phyloP scores from a whole-genome alignment of 1,140 invertebrate genomes.

The Drosophila erecta region DNA sequence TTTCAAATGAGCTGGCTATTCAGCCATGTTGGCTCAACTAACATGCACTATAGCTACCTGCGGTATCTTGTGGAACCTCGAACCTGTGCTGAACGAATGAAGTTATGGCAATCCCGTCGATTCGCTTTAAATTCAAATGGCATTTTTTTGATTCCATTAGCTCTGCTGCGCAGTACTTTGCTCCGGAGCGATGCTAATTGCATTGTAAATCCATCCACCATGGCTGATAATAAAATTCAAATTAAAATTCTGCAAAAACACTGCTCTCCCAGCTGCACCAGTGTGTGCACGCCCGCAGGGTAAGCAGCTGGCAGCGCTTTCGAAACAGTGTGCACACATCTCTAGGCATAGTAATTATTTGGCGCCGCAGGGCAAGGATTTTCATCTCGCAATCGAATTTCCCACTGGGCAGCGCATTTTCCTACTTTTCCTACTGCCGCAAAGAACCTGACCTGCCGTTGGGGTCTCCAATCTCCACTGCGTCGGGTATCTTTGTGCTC shows the following conservation, averaged over 20 bases:
- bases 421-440: background rate
- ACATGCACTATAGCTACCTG: too few species aligned
- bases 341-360: conserved; percentile 14
- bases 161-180: background rate
- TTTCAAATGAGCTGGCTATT: too few species aligned
- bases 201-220: conserved; percentile 2
- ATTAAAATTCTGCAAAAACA: conserved; percentile 2
- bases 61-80: too few species aligned
- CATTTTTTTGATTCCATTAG: too few species aligned
- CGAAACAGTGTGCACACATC: conserved; percentile 19
- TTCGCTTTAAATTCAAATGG: too few species aligned
- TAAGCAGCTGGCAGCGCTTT: background rate
- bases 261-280: background rate
- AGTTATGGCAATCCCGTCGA: too few species aligned
- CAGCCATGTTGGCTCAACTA: too few species aligned
- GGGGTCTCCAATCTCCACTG: background rate
- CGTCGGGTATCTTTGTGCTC: background rate
- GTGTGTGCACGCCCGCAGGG: conserved; percentile 4
- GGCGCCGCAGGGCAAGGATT: background rate
- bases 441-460: conserved; percentile 11
- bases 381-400: conserved; percentile 22
- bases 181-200: conserved; percentile 1
- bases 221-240: background rate
- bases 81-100: too few species aligned
- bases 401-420: background rate